phyloP scores from a whole-genome alignment of 2,113 vertebrate species.

The Acanthochromis polyacanthus region DNA sequence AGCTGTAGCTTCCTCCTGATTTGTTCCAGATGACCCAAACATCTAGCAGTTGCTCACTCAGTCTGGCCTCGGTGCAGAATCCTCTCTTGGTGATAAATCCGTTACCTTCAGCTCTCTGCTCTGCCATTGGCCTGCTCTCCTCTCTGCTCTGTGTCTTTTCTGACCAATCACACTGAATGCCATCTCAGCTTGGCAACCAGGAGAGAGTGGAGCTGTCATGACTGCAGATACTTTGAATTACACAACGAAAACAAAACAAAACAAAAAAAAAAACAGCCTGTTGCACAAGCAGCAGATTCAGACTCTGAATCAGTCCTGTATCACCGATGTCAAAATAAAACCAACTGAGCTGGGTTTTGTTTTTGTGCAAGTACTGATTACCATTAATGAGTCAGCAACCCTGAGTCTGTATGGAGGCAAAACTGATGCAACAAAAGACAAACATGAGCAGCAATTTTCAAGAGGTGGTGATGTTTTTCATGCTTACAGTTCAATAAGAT shows the following conservation, averaged over 20 bases:
- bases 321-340: not conserved
- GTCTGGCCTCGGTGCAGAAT: not conserved
- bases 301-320: not conserved
- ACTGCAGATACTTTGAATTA: not conserved
- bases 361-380: too few species aligned
- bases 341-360: not conserved
- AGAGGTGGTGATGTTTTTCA: too few species aligned
- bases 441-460: too few species aligned
- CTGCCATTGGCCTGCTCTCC: not conserved
- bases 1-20: too few species aligned
- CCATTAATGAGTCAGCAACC: too few species aligned
- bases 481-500: too few species aligned
- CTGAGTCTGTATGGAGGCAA: too few species aligned
- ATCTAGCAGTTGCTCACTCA: too few species aligned
- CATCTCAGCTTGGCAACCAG: not conserved
- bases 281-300: not conserved
- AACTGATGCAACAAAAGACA: too few species aligned
- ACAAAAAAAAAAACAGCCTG: too few species aligned
- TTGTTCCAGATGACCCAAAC: too few species aligned
- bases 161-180: conserved; percentile 18
- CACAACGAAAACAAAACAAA: not conserved
- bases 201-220: not conserved
- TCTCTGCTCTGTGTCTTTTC: not conserved
- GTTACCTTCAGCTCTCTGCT: not conserved
- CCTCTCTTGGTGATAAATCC: conserved; percentile 16